Evolutionary conservation across 2,888 invertebrate species (phyloP).

Genomic region (Eupithecia insigniata): DNA sequence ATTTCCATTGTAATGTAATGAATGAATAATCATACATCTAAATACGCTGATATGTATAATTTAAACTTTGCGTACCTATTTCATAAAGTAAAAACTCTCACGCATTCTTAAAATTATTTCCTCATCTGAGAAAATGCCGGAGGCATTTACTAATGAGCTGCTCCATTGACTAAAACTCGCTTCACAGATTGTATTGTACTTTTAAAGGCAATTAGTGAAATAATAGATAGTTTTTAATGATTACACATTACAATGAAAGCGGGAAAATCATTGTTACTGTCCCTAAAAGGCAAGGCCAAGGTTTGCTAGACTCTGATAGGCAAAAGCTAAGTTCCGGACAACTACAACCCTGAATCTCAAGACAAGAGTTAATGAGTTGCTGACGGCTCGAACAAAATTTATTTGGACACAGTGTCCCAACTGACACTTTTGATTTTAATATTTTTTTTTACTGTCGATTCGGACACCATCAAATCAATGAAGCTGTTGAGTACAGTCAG

Average conservation of each 20-base stretch:
- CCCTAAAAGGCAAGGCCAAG: not conserved
- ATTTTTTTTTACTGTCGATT: no score
- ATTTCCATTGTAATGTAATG: not conserved
- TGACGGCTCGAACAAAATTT: no score
- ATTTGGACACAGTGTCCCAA: no score
- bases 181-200: conserved; percentile 18
- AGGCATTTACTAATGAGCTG: conserved; percentile 32
- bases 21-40: no score
- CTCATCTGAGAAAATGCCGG: conserved; percentile 30
- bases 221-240: conserved; percentile 28
- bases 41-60: not conserved
- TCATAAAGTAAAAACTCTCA: conserved; percentile 23
- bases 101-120: conserved; percentile 30
- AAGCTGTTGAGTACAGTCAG: no score
- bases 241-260: conserved; percentile 29
- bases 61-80: not conserved
- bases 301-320: not conserved
- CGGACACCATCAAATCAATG: no score
- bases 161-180: conserved; percentile 24
- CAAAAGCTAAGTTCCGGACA: not conserved
- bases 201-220: conserved; percentile 30
- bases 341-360: no score
- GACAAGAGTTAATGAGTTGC: no score
- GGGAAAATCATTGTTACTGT: conserved; percentile 22
- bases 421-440: no score